Base-by-base conservation (phyloP, 2,113 vertebrate species). In the Prionailurus bengalensis region DNA sequence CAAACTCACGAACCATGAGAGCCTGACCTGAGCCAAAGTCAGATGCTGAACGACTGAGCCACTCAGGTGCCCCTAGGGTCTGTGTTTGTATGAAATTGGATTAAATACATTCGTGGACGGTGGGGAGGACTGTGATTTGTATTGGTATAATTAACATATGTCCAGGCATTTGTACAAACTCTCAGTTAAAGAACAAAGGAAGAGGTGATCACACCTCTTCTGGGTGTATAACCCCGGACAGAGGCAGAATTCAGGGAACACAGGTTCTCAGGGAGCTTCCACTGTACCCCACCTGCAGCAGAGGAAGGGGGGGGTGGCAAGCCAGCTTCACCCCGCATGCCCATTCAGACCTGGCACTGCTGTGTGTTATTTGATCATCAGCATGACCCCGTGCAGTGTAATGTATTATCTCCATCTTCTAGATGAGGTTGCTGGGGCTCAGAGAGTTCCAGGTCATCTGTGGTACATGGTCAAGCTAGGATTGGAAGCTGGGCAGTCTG, bases 241-340 rank as follows among this genome's bases (percentile, higher is more conserved):
- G 21, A 91, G 55, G 70, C 81, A 86, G 90, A 79, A 73, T n/a
- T 87, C 86, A 48, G 16, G 61, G 65, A 68, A 58, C 21, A 95
- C 53, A 21, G 42, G 13, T 7, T 82, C 73, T 89, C 19, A 1
- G 7, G 48, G 39, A 42, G 14, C 25, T 70, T 81, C 71, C 42
- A 10, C 17, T 21, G n/a, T 51, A 42, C 27, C 23, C n/a, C 87
- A 51, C 1, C 17, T 8, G 7, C 21, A 27, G 25, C n/a, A 17
- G 31, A 55, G 55, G 31, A 51, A 55, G 48, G 5, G 13, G 21
- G 36, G 79, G 16, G 27, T 21, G 17, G 42, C 13, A 21, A 31
- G 25, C 10, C 1, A 4, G 39, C 16, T 73, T 42, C 16, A 21
- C 10, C 66, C 51, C 21, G 80, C 17, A 4, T 33, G 84, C 14